Percentiles rank a stretch among this genome's conserved stretches.
Evolutionary conservation across 2,113 vertebrate genomes (phyloP).

Genomic region (Oryzias curvinotus): DNA sequence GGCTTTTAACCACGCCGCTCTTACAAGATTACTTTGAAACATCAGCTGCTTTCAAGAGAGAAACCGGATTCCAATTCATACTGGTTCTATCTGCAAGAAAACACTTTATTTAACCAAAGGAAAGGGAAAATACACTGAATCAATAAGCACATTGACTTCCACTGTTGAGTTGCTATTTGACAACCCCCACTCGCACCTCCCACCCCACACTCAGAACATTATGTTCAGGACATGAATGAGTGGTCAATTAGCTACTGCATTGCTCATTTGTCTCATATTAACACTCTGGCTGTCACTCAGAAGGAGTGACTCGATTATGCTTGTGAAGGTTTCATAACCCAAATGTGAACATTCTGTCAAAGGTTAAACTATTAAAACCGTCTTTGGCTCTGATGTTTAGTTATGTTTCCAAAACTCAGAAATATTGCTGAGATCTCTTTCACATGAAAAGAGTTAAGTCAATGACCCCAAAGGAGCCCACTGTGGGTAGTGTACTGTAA

Average conservation of each 20-base stretch:
- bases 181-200: background rate
- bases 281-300: constrained; percentile 50
- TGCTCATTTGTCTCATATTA: constrained; percentile 56
- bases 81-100: constrained; percentile 39
- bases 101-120: constrained; percentile 27
- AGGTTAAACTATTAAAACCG: constrained; percentile 11
- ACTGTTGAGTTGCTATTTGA: constrained; percentile 37
- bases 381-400: constrained; percentile 21
- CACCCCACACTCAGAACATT: constrained; percentile 47
- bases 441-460: constrained; percentile 45
- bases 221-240: constrained; percentile 59
- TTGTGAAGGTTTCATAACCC: constrained; percentile 24
- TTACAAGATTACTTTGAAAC: constrained; percentile 57
- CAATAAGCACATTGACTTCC: constrained; percentile 45
- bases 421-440: constrained; percentile 49
- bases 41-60: constrained; percentile 38
- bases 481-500: constrained; percentile 54
- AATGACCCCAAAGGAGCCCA: constrained; percentile 37
- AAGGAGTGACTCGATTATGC: constrained; percentile 29
- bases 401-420: constrained; percentile 52
- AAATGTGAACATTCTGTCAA: background rate
- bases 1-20: constrained; percentile 49
- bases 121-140: constrained; percentile 37
- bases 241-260: constrained; percentile 61
- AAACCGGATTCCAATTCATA: constrained; percentile 42